Evolutionary conservation across 2,797 vertebrate genomes (phyloP).

Genomic region (Sandelia bainsii): DNA sequence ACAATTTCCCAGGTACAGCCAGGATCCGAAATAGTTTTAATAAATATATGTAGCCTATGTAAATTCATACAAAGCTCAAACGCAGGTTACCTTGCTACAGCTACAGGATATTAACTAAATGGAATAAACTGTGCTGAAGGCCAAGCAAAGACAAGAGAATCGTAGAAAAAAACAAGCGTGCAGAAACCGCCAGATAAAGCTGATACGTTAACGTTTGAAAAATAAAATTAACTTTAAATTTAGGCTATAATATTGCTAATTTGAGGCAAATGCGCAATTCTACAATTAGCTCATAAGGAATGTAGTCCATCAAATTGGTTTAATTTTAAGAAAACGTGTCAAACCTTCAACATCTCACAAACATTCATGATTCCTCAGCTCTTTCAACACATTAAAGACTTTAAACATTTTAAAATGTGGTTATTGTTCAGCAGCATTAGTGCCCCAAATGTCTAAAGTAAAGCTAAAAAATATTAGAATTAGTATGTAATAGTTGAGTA

Average conservation of each 20-base stretch:
- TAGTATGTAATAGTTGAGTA: neutral
- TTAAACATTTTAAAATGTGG: neutral
- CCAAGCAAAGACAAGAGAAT: slow-evolving; percentile 30
- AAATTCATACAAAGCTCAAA: neutral
- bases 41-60: neutral
- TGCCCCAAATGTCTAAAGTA: neutral
- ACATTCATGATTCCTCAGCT: neutral
- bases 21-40: neutral
- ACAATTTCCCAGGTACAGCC: slow-evolving; percentile 3
- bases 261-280: neutral
- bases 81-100: neutral
- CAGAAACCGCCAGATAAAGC: slow-evolving; percentile 21
- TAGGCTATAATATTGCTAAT: neutral
- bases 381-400: neutral
- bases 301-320: neutral
- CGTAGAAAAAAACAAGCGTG: neutral
- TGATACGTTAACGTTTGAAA: neutral
- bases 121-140: slow-evolving; percentile 16
- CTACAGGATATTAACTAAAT: neutral
- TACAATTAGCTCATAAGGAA: neutral
- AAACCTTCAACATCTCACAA: neutral
- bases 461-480: neutral
- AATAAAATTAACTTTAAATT: neutral
- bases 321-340: neutral
- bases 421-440: no score